Evolutionary conservation across 2,797 vertebrate species (phyloP).

Genomic region (Miichthys miiuy): DNA sequence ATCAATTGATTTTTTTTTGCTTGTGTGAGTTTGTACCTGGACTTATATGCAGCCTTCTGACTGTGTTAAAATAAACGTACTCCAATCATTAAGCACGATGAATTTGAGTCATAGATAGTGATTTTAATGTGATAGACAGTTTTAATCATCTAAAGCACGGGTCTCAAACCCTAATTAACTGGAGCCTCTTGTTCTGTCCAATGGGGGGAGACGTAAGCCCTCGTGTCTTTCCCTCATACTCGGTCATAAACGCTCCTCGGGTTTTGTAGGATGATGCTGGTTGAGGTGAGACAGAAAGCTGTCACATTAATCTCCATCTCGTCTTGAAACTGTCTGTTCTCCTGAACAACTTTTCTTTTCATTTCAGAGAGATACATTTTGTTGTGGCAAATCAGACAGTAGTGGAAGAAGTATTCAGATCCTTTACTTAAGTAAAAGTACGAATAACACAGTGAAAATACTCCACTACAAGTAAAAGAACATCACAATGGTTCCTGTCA

Average conservation of each 20-base stretch:
- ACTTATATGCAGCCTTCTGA: constrained; percentile 33
- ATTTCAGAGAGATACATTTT: background rate
- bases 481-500: too few species aligned
- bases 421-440: too few species aligned
- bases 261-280: too few species aligned
- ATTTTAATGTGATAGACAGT: background rate
- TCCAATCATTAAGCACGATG: background rate
- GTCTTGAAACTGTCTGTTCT: background rate
- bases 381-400: background rate
- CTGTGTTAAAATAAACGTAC: constrained; percentile 9
- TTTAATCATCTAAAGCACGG: background rate
- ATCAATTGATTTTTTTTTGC: constrained; percentile 9
- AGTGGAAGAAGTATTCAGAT: too few species aligned
- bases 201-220: background rate
- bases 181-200: background rate
- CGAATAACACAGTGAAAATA: too few species aligned
- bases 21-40: background rate
- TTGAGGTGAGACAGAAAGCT: background rate
- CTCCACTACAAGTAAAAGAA: too few species aligned
- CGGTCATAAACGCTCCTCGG: background rate
- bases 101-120: background rate
- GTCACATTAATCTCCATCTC: background rate
- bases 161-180: background rate
- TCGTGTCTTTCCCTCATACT: background rate
- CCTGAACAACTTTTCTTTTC: background rate